Conservation (phyloP, 2,797 vertebrate genomes). For the Anisognathus igniventris region DNA sequence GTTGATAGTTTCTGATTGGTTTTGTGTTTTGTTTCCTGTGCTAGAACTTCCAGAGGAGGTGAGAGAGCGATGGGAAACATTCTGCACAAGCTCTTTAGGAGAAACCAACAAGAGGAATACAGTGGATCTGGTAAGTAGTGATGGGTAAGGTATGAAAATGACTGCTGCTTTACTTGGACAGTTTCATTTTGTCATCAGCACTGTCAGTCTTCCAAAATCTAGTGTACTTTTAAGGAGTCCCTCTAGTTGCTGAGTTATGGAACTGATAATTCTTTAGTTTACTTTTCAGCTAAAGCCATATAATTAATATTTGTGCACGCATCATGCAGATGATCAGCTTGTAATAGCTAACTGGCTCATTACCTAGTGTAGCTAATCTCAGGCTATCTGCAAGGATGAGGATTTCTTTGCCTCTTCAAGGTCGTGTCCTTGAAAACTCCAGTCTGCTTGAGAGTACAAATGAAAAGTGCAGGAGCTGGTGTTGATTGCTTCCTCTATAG, state of each 20-base stretch:
- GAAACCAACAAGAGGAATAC: conserved; percentile 96
- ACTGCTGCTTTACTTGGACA: background rate
- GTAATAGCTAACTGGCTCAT: background rate
- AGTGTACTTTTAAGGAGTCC: background rate
- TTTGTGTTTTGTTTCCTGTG: background rate
- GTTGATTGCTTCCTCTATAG: background rate
- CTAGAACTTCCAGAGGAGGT: conserved; percentile 88
- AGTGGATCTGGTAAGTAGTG: conserved; percentile 84
- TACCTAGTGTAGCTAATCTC: background rate
- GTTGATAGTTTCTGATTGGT: background rate
- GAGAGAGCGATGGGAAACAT: conserved; percentile 91
- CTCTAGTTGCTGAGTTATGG: background rate
- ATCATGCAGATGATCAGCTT: background rate
- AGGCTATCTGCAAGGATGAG: background rate
- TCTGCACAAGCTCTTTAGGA: conserved; percentile 89
- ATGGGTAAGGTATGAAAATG: background rate
- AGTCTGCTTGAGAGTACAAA: background rate
- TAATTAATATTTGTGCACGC: background rate
- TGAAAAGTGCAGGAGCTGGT: background rate
- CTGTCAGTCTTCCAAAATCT: background rate
- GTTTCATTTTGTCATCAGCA: background rate
- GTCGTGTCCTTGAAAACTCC: background rate
- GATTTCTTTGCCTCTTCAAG: background rate
- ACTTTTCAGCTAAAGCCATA: background rate
- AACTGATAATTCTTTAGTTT: background rate